These are phyloP conservation scores for Sebastolobus alascanus DNA, from an alignment of 2,797 vertebrate species.

Conservation along the genomic window DNA sequence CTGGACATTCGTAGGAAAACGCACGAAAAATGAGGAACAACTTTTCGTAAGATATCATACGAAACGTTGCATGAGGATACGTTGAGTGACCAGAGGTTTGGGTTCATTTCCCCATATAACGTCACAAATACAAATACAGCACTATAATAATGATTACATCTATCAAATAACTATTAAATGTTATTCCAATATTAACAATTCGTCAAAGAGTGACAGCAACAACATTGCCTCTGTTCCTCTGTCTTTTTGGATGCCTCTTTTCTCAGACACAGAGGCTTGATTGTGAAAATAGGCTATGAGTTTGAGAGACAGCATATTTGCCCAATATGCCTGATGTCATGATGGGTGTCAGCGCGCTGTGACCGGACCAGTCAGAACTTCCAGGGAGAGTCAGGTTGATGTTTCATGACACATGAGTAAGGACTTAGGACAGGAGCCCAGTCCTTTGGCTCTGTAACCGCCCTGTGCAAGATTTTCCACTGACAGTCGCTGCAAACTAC, in stretches of 20 bases:
- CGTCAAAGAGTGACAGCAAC: neutral
- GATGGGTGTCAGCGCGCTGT: conserved; percentile 57
- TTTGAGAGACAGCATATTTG: conserved; percentile 27
- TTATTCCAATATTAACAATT: neutral
- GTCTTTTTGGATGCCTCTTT: conserved; percentile 1
- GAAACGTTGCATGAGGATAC: too few species aligned
- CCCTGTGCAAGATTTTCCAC: conserved; percentile 66
- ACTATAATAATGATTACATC: neutral
- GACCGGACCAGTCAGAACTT: conserved; percentile 62
- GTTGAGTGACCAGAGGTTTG: neutral
- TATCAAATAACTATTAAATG: neutral
- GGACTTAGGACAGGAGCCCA: conserved; percentile 55
- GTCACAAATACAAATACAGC: neutral
- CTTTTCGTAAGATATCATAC: too few species aligned
- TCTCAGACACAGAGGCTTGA: neutral
- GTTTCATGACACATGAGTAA: conserved; percentile 58
- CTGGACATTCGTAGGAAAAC: too few species aligned
- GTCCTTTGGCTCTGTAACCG: conserved; percentile 46
- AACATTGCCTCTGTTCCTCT: neutral
- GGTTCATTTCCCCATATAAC: neutral
- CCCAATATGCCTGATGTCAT: conserved; percentile 65
- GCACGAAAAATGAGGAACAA: too few species aligned
- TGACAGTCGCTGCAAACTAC: conserved; percentile 25
- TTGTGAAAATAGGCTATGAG: conserved; percentile 16
- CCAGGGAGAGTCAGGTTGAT: conserved; percentile 58